Evolutionary conservation across 1,140 invertebrate species (phyloP), one percentile per base, ranked within the genome.

Genomic region (Mycetomoellerius zeteki): DNA sequence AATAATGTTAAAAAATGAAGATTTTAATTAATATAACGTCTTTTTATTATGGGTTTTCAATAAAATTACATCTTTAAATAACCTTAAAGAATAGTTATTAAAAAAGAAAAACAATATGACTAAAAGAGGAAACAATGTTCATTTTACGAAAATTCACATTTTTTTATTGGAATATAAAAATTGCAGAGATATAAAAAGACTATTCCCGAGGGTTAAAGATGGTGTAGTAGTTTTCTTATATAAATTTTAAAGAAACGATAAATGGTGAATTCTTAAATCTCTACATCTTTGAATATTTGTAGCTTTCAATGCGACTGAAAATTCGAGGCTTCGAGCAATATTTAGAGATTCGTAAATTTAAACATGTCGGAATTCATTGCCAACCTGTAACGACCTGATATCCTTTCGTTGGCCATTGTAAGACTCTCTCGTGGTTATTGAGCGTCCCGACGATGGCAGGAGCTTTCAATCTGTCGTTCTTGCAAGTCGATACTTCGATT

Each of bases 361-460:
- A 43, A 69, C 8, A 30, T 43, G 12, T 43, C n/a, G 4, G 69
- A 86, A 33, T 56, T 54, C 19, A 60, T 58, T 60, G 88, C 90
- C 50, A 88, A 94, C 93, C 93, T 94, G 89, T 94, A 90, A 65
- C 81, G 91, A 71, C 81, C 56, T 30, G 85, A 75, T 89, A 73
- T 82, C 58, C 77, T 92, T 93, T 94, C 93, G 92, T 91, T 93
- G 88, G 93, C 93, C 94, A 95, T 95, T 89, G 91, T 94, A 90
- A 71, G 30, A 24, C 14, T 30, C 50, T 85, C 54, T 72, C 30
- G 52, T 65, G 33, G 12, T 19, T 85, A 90, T 90, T 54, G 85
- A 85, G 27, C 85, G 76, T 72, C 67, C 75, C 58, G 60, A 30
- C 72, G 58, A 24, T 3, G 50, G 54, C 64, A 84, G 60, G 73